Base-by-base conservation (phyloP, 2,797 vertebrate genomes). In the Microctenopoma stevenorrisi region DNA sequence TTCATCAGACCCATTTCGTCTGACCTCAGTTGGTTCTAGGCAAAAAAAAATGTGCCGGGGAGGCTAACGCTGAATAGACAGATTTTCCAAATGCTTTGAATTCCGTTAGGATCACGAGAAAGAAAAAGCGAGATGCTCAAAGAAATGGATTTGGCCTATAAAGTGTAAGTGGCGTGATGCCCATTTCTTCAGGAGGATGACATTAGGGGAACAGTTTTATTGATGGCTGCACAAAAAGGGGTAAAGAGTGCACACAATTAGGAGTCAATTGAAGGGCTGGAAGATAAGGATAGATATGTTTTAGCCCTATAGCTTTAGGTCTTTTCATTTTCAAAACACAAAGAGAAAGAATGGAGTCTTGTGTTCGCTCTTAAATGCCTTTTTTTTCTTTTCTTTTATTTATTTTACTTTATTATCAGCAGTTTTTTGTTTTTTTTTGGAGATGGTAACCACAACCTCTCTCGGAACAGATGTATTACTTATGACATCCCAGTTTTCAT, bases 51-150 rank as follows among this genome's bases (percentile, higher is more conserved):
- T 93, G 93, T 92, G 74, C 85, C 83, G 83, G 92, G 93, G 22
- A 96, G 85, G 91, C 94, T 86, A 89, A 15, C 46, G 93, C 92
- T 97, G 95, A 97, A 98, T 96, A 94, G 96, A 96, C 94, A 97
- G 92, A 97, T 97, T 98, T 98, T 97, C 96, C 96, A 95, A 98
- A 97, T 97, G 96, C 96, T 99, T 98, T 96, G 96, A 93, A 97
- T 97, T 96, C 95, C 92, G 95, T 96, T 96, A 95, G 94, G 94
- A 95, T 91, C 92, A 94, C 92, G 93, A 91, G 74, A 73, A 79
- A 79, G 81, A 83, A 83, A 86, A 85, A 79, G 82, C 61, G 91
- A 92, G 94, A 94, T 87, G 92, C 94, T 94, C 60, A 72, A 93
- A 94, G 94, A 96, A 96, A 97, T 96, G 95, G 94, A 93, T 95